Evolutionary conservation across 2,888 invertebrate species (phyloP), one percentile per base, ranked within the genome.

Genomic region (Buathra laborator): DNA sequence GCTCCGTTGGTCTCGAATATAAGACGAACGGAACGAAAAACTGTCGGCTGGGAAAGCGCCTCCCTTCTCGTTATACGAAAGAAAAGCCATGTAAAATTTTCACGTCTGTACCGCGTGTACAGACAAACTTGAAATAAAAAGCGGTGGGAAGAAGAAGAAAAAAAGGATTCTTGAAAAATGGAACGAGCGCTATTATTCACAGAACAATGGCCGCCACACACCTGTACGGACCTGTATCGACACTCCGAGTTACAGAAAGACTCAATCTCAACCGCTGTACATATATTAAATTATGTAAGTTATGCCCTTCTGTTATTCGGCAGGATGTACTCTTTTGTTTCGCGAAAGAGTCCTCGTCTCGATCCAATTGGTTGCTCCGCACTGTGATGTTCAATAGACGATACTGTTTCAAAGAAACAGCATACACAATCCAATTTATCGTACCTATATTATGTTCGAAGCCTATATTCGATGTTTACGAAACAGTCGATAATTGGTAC

Each of bases 1-100:
- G 81, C 72, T 72, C 51, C 74, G 81, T 74, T 68, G 84, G 53
- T 77, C 72, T 62, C 46, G 59, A 74, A 78, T 68, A 70, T 67
- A 77, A 80, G 77, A 77, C 46, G 68, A 32, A 24, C 53, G 67
- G 68, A 83, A 71, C 48, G 62, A 62, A 81, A 48, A 77, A 78
- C 51, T 68, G n/a, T 74, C 51, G 68, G 29, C 14, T 44, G 78
- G 29, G 51, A 46, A 29, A 75, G 72, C 6, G 7, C 7, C 62
- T n/a, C 24, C 16, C 64, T 32, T 70, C 70, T 84, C 64, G 84
- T 81, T 81, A 78, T 70, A 16, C 43, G 74, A 24, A 53, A 64
- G 72, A 70, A 46, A 53, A 10, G 67, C 46, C 59, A 84, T 77
- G 48, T 76, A 67, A 77, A 71, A 37, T 48, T 53, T 53, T 59